phyloP scores from a whole-genome alignment of 1,140 invertebrate genomes.

The Lordiphosa collinella region DNA sequence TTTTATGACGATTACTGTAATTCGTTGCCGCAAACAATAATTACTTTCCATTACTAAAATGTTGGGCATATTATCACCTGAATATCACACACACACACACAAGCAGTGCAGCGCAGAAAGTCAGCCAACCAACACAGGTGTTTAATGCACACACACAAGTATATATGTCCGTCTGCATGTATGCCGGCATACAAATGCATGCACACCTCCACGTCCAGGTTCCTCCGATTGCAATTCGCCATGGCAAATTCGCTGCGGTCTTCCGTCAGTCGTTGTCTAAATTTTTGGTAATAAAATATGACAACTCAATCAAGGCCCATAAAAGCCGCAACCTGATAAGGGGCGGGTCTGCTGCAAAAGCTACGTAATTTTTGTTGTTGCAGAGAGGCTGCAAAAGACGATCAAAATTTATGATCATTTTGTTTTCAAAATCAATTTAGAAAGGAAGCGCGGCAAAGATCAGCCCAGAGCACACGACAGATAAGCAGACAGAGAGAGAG shows the following conservation, averaged over 20 bases:
- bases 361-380: slow-evolving; percentile 52
- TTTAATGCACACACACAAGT: slow-evolving; percentile 37
- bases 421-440: slow-evolving; percentile 78
- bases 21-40: slow-evolving; percentile 79
- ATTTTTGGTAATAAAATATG: slow-evolving; percentile 79
- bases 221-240: slow-evolving; percentile 46
- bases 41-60: slow-evolving; percentile 80
- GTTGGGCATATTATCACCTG: slow-evolving; percentile 80
- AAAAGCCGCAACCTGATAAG: slow-evolving; percentile 53
- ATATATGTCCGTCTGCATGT: slow-evolving; percentile 18
- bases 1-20: slow-evolving; percentile 80
- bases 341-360: slow-evolving; percentile 54
- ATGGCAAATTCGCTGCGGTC: slow-evolving; percentile 54
- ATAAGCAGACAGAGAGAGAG: slow-evolving; percentile 17
- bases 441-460: slow-evolving; percentile 76
- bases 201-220: slow-evolving; percentile 10
- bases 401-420: slow-evolving; percentile 78
- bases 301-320: slow-evolving; percentile 79
- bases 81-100: slow-evolving; percentile 71
- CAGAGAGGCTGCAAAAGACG: slow-evolving; percentile 67
- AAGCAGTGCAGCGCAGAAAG: slow-evolving; percentile 14
- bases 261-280: slow-evolving; percentile 62
- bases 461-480: slow-evolving; percentile 52
- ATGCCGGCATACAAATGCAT: too few species aligned
- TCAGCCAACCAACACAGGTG: slow-evolving; percentile 42